Evolutionary conservation across 2,888 invertebrate genomes (phyloP).

Genomic region (Resseliella maxima): DNA sequence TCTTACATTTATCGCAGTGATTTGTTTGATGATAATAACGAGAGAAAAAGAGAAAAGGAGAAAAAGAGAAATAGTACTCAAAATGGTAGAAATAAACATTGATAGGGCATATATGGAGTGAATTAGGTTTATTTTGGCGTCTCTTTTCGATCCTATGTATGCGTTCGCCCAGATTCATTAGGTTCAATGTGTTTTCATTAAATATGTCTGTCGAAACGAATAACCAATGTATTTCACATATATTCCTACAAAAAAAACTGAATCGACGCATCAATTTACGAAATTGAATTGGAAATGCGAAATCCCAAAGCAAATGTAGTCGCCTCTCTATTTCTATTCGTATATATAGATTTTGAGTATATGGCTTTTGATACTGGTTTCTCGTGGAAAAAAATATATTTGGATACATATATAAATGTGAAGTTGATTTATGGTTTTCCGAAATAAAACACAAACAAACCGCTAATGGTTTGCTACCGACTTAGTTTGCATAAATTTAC

Average conservation of each 20-base stretch:
- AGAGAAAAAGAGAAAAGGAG: not conserved
- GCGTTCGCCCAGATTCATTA: not conserved
- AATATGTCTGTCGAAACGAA: not conserved
- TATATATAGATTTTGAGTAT: not conserved
- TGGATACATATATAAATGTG: conserved; percentile 21
- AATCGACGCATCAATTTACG: conserved; percentile 3
- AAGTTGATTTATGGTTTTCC: conserved; percentile 38
- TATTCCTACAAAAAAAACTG: not conserved
- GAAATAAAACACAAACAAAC: conserved; percentile 44
- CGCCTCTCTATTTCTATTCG: not conserved
- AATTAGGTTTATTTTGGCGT: not conserved
- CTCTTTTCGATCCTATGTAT: not conserved
- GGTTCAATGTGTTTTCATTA: conserved; percentile 12
- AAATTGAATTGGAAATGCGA: not conserved
- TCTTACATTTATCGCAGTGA: not conserved
- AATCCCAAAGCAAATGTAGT: not conserved
- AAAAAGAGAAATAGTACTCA: not conserved
- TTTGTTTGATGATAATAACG: not conserved
- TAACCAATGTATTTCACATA: not conserved
- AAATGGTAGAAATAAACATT: not conserved
- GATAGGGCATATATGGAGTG: not conserved
- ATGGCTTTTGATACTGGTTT: not conserved
- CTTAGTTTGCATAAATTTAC: conserved; percentile 55
- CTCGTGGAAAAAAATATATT: conserved; percentile 7
- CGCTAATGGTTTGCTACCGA: conserved; percentile 47